phyloP scores from a whole-genome alignment of 2,888 invertebrate species.

The Unio delphinus region DNA sequence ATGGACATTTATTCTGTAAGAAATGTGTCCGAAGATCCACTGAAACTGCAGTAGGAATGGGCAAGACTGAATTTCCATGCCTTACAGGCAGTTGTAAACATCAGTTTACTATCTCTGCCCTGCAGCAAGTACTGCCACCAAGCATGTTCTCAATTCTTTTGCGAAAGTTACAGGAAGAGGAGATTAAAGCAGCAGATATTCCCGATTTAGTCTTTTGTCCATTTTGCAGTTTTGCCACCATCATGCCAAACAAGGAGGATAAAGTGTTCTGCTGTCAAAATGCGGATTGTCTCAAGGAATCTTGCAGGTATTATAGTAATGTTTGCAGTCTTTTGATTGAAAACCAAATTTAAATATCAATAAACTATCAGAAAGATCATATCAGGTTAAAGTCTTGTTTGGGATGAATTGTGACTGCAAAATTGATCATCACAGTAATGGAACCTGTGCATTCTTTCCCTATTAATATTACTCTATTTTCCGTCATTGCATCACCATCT shows the following conservation, averaged over 20 bases:
- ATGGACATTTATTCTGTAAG: conserved; percentile 67
- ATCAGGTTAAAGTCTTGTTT: no score
- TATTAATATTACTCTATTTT: no score
- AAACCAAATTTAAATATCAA: no score
- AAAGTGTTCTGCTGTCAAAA: conserved; percentile 75
- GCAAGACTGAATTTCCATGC: conserved; percentile 71
- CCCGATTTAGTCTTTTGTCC: conserved; percentile 76
- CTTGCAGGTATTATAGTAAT: conserved; percentile 72
- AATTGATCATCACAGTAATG: no score
- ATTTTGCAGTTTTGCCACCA: conserved; percentile 76
- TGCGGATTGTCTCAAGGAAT: conserved; percentile 76
- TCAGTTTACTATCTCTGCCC: conserved; percentile 57
- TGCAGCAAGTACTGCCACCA: conserved; percentile 71
- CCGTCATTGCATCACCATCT: no score
- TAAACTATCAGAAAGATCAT: no score
- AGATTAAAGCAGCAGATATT: conserved; percentile 74
- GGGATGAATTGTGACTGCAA: no score
- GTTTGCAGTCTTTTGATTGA: no score
- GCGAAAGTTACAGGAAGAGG: conserved; percentile 74
- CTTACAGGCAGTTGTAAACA: conserved; percentile 67
- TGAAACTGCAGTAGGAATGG: conserved; percentile 60
- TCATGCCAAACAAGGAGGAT: conserved; percentile 71
- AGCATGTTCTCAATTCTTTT: conserved; percentile 74
- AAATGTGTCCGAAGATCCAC: conserved; percentile 60
- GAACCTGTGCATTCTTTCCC: no score